Evolutionary conservation across 1,140 invertebrate species (phyloP).

Genomic region (Probaryconus sp.): DNA sequence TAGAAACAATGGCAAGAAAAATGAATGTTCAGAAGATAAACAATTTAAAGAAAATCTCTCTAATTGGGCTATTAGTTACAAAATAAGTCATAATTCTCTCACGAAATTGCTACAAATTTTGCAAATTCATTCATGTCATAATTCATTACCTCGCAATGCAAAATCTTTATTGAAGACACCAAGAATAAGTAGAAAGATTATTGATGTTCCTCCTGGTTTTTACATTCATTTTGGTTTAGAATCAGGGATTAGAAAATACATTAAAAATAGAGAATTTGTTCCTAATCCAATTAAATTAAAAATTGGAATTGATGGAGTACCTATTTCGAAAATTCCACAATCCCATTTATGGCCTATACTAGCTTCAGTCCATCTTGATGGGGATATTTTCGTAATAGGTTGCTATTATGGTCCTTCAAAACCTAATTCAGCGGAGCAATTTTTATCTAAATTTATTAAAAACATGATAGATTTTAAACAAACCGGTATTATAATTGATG

Average conservation of each 20-base stretch:
- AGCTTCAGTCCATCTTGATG: conserved; percentile 15
- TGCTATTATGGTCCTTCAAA: conserved; percentile 56
- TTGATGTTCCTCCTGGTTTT: background rate
- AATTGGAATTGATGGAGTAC: conserved; percentile 19
- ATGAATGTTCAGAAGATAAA: no score
- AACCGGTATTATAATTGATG: conserved; percentile 53
- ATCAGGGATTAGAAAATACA: conserved; percentile 1
- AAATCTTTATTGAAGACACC: conserved; percentile 1
- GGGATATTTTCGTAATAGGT: conserved; percentile 45
- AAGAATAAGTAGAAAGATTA: background rate
- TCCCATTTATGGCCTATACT: conserved; percentile 18
- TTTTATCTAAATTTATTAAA: conserved; percentile 61
- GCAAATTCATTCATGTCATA: background rate
- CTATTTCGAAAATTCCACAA: conserved; percentile 6
- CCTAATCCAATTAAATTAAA: conserved; percentile 3
- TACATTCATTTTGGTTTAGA: conserved; percentile 13
- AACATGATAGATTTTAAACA: conserved; percentile 55
- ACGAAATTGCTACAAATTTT: no score
- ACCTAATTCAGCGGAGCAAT: conserved; percentile 59
- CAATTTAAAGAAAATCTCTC: no score
- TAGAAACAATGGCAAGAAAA: no score
- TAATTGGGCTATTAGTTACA: no score
- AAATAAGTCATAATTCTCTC: no score
- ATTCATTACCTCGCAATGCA: background rate
- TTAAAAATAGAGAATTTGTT: background rate